Evolutionary conservation across 2,797 vertebrate species (phyloP).

Genomic region (Lepilemur ruficaudatus): DNA sequence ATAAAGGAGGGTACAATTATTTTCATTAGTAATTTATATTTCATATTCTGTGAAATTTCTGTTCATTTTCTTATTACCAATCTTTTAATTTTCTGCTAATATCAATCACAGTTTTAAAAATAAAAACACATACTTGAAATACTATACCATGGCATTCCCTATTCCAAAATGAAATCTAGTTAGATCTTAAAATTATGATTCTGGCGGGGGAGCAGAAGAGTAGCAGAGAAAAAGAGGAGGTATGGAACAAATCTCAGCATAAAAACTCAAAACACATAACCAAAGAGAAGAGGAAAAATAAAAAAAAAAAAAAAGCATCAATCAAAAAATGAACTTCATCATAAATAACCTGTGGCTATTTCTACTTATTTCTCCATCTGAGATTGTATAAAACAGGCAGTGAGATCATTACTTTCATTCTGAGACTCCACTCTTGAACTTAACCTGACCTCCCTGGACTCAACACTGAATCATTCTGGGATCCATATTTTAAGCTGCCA

Average conservation of each 20-base stretch:
- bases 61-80: background rate
- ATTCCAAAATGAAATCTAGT: background rate
- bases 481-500: background rate
- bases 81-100: background rate
- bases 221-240: background rate
- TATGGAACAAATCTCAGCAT: background rate
- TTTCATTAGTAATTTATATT: background rate
- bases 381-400: background rate
- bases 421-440: background rate
- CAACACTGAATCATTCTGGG: background rate
- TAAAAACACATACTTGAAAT: background rate
- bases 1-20: background rate
- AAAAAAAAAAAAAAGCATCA: conserved; percentile 36
- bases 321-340: background rate
- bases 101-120: background rate
- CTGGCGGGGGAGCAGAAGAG: background rate
- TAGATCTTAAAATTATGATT: background rate
- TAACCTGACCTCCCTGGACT: conserved; percentile 7
- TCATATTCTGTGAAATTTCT: background rate
- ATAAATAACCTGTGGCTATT: background rate
- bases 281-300: background rate
- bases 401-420: background rate
- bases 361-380: background rate
- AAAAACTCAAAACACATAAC: background rate
- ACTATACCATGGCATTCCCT: background rate